Base-by-base conservation (phyloP, 2,888 invertebrate species). In the Nephrotoma appendiculata region DNA sequence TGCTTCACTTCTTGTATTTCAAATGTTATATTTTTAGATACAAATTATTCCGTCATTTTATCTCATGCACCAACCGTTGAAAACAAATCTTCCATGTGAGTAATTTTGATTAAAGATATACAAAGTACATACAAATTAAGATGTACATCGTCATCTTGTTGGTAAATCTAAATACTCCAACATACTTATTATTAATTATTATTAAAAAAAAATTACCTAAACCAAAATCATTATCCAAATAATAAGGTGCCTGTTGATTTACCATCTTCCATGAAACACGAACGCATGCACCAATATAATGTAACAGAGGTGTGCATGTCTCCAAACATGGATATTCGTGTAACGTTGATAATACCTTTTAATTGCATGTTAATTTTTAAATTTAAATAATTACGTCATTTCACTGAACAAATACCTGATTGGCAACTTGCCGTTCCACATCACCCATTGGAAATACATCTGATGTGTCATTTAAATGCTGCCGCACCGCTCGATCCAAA, bases 261-360 rank as follows among this genome's bases (percentile, higher is more conserved):
- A 95, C 94, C 89, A 98, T 92, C 88, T 94, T 94, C 98, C 98
- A 98, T 4, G 97, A 96, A n/a, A 97, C 93, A 87, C 96, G 93
- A 83, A 97, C 96, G 87, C 97, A 96, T 71, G 96, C 95, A 44
- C 95, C 93, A 86, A 97, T 96, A 91, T 97, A 97, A 89, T 95
- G 94, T 89, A 95, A 94, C 87, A 98, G 93, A 43, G 96, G 95
- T 0, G 93, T 93, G 90, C 97, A 98, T 0, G 93, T 92, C 88
- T 95, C 95, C 89, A 99, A 93, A 90, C 97, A 96, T 45, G 98
- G 97, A 92, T 98, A 99, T 92, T 98, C 98, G 90, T 97, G 97
- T 19, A 99, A 93, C 0, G 98, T 98, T 88, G 95, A 95, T 91
- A 97, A 95, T 88, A 99, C 95, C 93, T 97, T 94, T 31, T 88